A percentile compares a stretch with the other conserved stretches of the same genome.
Evolutionary conservation across 2,113 vertebrate species (phyloP).

Genomic region (Amia ocellicauda): DNA sequence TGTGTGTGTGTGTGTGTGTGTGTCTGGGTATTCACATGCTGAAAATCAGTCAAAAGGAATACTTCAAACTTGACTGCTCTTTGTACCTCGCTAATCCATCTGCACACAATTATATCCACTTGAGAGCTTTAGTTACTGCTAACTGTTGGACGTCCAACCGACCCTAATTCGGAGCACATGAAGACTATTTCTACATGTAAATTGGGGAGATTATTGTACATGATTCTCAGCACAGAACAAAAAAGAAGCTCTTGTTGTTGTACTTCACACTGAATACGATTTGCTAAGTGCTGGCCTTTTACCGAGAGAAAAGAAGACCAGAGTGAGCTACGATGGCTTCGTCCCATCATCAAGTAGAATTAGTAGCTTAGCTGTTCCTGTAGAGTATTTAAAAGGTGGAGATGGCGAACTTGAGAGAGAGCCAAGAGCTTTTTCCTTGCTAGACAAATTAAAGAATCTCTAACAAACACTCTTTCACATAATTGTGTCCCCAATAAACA

Average conservation of each 20-base stretch:
- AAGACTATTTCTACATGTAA: slow-evolving; percentile 41
- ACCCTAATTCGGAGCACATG: slow-evolving; percentile 59
- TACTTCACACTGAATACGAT: neutral
- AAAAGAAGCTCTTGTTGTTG: neutral
- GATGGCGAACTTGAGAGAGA: neutral
- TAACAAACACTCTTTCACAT: neutral
- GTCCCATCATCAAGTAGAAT: too few relatives aligned
- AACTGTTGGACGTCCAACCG: slow-evolving; percentile 52
- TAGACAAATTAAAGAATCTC: neutral
- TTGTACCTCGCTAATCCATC: slow-evolving; percentile 41
- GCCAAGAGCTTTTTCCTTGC: neutral
- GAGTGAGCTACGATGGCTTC: too few relatives aligned
- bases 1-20: slow-evolving; percentile 26
- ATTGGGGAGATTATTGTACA: slow-evolving; percentile 33
- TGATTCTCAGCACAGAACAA: slow-evolving; percentile 39
- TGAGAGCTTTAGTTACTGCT: slow-evolving; percentile 36
- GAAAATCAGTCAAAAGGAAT: slow-evolving; percentile 22
- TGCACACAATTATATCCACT: slow-evolving; percentile 50
- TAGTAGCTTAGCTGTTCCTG: too few relatives aligned
- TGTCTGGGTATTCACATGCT: slow-evolving; percentile 9
- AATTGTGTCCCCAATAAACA: too few relatives aligned
- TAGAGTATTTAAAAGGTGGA: too few relatives aligned
- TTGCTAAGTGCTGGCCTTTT: too few relatives aligned
- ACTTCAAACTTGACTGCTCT: slow-evolving; percentile 21
- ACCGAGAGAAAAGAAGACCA: too few relatives aligned